phyloP scores from a whole-genome alignment of 2,113 vertebrate species.

The Aphyosemion australe region DNA sequence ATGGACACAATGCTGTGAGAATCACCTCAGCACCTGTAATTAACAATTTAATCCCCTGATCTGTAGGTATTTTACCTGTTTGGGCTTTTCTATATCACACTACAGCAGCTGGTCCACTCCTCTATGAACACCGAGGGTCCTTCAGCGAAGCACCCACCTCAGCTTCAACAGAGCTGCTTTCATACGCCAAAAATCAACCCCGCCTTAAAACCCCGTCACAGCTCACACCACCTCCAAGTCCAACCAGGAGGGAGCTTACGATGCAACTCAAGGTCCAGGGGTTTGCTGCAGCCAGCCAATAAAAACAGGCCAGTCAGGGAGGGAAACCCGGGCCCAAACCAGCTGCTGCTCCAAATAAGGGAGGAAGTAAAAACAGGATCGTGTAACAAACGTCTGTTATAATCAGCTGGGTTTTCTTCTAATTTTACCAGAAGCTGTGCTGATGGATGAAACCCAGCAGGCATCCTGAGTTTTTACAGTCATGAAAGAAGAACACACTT shows the following conservation, averaged over 20 bases:
- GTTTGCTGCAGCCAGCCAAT: no score
- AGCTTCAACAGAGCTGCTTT: conserved; percentile 77
- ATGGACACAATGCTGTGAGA: neutral
- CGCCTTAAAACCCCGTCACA: conserved; percentile 55
- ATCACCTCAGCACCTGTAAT: conserved; percentile 62
- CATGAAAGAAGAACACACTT: no score
- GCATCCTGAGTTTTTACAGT: no score
- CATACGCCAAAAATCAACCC: conserved; percentile 66
- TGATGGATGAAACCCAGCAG: no score
- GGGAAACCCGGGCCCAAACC: conserved; percentile 68
- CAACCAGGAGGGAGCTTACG: conserved; percentile 68
- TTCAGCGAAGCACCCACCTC: conserved; percentile 69
- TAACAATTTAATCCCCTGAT: conserved; percentile 39
- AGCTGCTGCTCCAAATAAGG: conserved; percentile 72
- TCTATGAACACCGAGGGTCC: conserved; percentile 56
- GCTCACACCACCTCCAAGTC: conserved; percentile 64
- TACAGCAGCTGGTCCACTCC: conserved; percentile 47
- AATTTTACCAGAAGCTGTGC: conserved; percentile 41
- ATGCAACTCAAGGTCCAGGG: conserved; percentile 59
- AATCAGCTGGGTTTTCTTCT: conserved; percentile 33
- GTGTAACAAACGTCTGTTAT: conserved; percentile 46
- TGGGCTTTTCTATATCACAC: conserved; percentile 37
- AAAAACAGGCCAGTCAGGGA: no score
- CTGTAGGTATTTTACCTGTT: conserved; percentile 46
- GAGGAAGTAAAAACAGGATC: conserved; percentile 57